Evolutionary conservation across 2,888 invertebrate genomes (phyloP).

Genomic region (Thysanoteuthis rhombus): DNA sequence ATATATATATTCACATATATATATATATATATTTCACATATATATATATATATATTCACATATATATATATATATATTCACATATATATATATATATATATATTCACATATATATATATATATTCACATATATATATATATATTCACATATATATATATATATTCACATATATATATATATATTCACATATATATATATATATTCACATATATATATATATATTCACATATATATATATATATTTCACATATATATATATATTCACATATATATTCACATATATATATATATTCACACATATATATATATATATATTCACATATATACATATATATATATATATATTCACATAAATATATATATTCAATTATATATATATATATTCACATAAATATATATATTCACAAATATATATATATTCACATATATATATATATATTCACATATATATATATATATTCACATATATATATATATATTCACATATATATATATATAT

Average conservation of each 20-base stretch:
- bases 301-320: neutral
- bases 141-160: no score
- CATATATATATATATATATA: no score
- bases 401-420: neutral
- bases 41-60: no score
- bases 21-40: no score
- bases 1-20: no score
- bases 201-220: no score
- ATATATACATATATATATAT: neutral
- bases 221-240: neutral
- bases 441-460: conserved; percentile 33
- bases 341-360: neutral
- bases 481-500: conserved; percentile 30
- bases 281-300: neutral
- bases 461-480: conserved; percentile 34
- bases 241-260: neutral
- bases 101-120: no score
- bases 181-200: no score
- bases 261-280: neutral
- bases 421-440: conserved; percentile 33
- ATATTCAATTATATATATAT: neutral
- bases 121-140: no score
- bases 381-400: neutral
- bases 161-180: no score
- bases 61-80: no score